phyloP scores from a whole-genome alignment of 2,797 vertebrate species.

The Epinephelus awoara region DNA sequence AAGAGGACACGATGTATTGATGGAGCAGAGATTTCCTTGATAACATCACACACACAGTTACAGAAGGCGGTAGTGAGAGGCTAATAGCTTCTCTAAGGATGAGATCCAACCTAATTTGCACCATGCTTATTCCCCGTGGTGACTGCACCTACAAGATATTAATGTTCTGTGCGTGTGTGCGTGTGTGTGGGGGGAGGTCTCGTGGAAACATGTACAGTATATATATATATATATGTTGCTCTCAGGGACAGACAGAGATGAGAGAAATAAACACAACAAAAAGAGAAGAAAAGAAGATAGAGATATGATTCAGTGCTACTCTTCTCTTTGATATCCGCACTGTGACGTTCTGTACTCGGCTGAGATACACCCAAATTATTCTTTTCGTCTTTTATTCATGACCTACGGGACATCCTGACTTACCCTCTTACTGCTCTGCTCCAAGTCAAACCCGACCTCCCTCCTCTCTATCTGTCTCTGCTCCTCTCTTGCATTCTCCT shows the following conservation, averaged over 20 bases:
- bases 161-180: constrained; percentile 16
- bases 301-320: constrained; percentile 33
- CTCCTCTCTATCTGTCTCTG: constrained; percentile 5
- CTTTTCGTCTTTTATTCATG: constrained; percentile 78
- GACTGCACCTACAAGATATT: constrained; percentile 58
- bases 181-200: background rate
- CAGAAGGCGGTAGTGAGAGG: constrained; percentile 39
- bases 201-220: background rate
- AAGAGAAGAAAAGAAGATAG: background rate
- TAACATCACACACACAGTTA: constrained; percentile 39
- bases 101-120: constrained; percentile 74
- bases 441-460: constrained; percentile 50
- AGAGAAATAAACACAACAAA: constrained; percentile 8
- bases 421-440: constrained; percentile 69
- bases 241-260: constrained; percentile 2
- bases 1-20: constrained; percentile 54
- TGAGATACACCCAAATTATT: constrained; percentile 63
- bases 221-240: constrained; percentile 7
- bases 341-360: constrained; percentile 50
- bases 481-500: constrained; percentile 48
- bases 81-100: constrained; percentile 74
- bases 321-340: constrained; percentile 64
- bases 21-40: constrained; percentile 57
- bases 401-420: constrained; percentile 67
- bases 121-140: constrained; percentile 56